phyloP scores from a whole-genome alignment of 1,140 invertebrate genomes.

The Asbolus verrucosus region DNA sequence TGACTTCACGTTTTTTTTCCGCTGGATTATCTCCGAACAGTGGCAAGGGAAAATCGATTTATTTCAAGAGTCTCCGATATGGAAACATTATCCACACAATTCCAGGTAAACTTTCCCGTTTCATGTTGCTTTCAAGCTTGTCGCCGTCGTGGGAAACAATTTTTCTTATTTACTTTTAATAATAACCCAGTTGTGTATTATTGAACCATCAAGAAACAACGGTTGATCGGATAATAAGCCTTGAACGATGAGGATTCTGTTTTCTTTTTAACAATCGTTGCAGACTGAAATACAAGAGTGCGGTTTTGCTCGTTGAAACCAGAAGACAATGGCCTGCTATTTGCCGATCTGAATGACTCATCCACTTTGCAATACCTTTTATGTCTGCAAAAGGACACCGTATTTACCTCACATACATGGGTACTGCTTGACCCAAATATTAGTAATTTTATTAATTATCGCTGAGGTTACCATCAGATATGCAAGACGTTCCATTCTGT shows the following conservation, averaged over 20 bases:
- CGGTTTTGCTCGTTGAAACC: constrained; percentile 33
- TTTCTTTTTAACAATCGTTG: constrained; percentile 21
- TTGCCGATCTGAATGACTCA: constrained; percentile 40
- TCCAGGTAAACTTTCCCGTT: constrained; percentile 23
- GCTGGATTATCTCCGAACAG: not conserved
- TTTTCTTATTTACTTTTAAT: constrained; percentile 18
- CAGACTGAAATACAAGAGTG: constrained; percentile 27
- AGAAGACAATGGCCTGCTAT: constrained; percentile 45
- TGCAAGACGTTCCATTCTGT: too few species aligned
- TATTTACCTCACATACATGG: constrained; percentile 8
- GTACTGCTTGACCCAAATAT: constrained; percentile 41
- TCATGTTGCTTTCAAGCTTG: constrained; percentile 14
- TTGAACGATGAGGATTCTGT: constrained; percentile 14
- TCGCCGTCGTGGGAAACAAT: constrained; percentile 25
- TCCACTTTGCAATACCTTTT: constrained; percentile 33
- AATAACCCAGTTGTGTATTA: constrained; percentile 2
- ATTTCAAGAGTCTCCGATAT: constrained; percentile 4
- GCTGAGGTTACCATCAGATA: too few species aligned
- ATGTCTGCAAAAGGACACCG: constrained; percentile 36
- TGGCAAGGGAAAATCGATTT: constrained; percentile 30
- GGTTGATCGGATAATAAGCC: constrained; percentile 35
- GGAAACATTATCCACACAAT: constrained; percentile 23
- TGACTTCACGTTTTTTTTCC: constrained; percentile 10
- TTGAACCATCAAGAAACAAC: constrained; percentile 27
- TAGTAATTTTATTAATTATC: constrained; percentile 29